Conservation (phyloP, 92 coral and sea anemone species). For the Palythoa grandis region DNA sequence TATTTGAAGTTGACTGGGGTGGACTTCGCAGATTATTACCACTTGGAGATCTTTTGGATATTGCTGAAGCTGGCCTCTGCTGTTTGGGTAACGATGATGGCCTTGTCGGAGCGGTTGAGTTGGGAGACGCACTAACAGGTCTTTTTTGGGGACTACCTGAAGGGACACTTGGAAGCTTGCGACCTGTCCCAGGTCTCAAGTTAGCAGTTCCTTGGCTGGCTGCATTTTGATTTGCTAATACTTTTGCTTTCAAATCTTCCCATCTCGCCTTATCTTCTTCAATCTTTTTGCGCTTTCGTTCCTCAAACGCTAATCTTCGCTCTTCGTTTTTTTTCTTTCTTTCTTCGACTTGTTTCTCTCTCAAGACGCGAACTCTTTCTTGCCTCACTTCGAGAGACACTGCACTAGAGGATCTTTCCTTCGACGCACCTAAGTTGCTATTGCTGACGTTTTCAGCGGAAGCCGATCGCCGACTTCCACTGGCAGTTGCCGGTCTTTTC, state of each 20-base stretch:
- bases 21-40: slow-evolving; percentile 35
- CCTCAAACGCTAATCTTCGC: slow-evolving; percentile 90
- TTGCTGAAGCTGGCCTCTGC: slow-evolving; percentile 58
- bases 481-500: slow-evolving; percentile 60
- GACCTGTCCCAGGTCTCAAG: slow-evolving; percentile 79
- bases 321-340: slow-evolving; percentile 86
- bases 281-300: slow-evolving; percentile 78
- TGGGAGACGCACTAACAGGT: slow-evolving; percentile 65
- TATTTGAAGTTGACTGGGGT: slow-evolving; percentile 51
- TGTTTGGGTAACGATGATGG: slow-evolving; percentile 77
- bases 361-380: slow-evolving; percentile 76
- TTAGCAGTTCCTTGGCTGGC: slow-evolving; percentile 22
- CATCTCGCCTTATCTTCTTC: slow-evolving; percentile 78
- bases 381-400: slow-evolving; percentile 69
- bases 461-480: slow-evolving; percentile 57
- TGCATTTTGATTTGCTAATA: slow-evolving; percentile 52
- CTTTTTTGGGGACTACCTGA: slow-evolving; percentile 62
- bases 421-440: slow-evolving; percentile 32
- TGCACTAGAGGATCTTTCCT: slow-evolving; percentile 38
- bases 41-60: slow-evolving; percentile 54
- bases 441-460: slow-evolving; percentile 69
- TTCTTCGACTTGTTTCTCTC: slow-evolving; percentile 91
- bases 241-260: slow-evolving; percentile 71
- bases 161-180: slow-evolving; percentile 89
- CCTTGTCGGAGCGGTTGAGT: slow-evolving; percentile 36